phyloP scores from a whole-genome alignment of 2,888 invertebrate species.

The Crematogaster levior region DNA sequence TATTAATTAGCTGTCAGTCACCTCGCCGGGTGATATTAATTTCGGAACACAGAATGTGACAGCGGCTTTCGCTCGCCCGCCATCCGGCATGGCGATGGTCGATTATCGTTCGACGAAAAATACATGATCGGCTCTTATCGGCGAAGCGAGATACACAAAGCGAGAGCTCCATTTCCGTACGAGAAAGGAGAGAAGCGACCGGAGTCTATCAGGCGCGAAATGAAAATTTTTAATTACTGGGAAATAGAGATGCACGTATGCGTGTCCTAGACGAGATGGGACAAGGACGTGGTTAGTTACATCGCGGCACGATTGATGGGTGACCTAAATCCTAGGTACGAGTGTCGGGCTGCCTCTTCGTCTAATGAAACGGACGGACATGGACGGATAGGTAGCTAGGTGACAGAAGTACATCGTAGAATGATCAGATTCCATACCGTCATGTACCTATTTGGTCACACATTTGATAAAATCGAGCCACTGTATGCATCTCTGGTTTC shows the following conservation, averaged over 20 bases:
- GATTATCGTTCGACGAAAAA: not conserved
- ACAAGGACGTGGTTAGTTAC: constrained; percentile 56
- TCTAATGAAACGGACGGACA: constrained; percentile 54
- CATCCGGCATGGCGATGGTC: not conserved
- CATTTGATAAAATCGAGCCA: constrained; percentile 45
- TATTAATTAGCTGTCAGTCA: constrained; percentile 43
- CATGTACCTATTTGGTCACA: constrained; percentile 61
- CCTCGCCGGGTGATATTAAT: constrained; percentile 28
- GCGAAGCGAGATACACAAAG: not conserved
- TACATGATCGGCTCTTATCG: constrained; percentile 18
- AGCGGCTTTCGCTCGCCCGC: not conserved
- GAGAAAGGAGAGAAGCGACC: not conserved
- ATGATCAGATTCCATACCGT: constrained; percentile 64
- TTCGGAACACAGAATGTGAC: not conserved
- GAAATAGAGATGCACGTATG: not conserved
- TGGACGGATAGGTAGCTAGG: not conserved
- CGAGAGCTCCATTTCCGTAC: not conserved
- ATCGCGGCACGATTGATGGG: constrained; percentile 63
- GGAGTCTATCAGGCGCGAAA: not conserved
- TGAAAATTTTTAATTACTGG: constrained; percentile 35
- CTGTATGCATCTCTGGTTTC: constrained; percentile 63
- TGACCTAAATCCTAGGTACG: constrained; percentile 55
- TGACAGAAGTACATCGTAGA: constrained; percentile 52
- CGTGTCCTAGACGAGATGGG: constrained; percentile 5
- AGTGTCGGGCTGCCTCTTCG: constrained; percentile 53